Percentiles rank a stretch among this genome's conserved stretches.
Conservation (phyloP, 2,113 vertebrate species). For the Phyllostomus discolor region DNA sequence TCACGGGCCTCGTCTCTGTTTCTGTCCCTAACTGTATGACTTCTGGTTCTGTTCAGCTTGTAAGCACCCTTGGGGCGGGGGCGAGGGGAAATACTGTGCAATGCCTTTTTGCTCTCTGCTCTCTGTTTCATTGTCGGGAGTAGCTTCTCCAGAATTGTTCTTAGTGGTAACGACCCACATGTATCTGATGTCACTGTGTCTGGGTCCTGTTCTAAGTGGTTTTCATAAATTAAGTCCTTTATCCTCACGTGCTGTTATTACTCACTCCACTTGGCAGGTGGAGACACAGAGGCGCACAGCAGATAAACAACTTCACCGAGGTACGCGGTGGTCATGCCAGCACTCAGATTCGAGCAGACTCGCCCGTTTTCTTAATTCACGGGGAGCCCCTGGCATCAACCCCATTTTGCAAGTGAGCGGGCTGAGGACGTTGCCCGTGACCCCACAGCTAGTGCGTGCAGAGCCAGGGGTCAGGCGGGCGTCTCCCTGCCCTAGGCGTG, state of each 20-base stretch:
- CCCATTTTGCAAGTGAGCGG: not conserved
- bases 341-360: not conserved
- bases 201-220: not conserved
- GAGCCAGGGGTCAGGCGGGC: not conserved
- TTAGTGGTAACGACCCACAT: not conserved
- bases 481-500: rapidly evolving
- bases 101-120: not conserved
- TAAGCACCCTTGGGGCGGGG: not conserved
- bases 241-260: not conserved
- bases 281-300: not conserved
- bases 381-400: not conserved
- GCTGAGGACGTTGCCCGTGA: not conserved
- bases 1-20: not conserved
- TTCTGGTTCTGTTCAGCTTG: not conserved
- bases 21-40: not conserved
- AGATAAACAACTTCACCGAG: not conserved
- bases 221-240: not conserved
- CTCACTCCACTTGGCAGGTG: not conserved
- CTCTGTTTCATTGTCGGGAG: not conserved
- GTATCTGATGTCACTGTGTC: not conserved
- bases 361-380: not conserved
- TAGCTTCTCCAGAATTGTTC: not conserved
- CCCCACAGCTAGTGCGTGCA: not conserved
- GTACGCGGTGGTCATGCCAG: not conserved
- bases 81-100: not conserved